A percentile compares a stretch with the other conserved stretches of the same genome.
phyloP scores from a whole-genome alignment of 64 coral and sea anemone genomes.

The Porites lutea region DNA sequence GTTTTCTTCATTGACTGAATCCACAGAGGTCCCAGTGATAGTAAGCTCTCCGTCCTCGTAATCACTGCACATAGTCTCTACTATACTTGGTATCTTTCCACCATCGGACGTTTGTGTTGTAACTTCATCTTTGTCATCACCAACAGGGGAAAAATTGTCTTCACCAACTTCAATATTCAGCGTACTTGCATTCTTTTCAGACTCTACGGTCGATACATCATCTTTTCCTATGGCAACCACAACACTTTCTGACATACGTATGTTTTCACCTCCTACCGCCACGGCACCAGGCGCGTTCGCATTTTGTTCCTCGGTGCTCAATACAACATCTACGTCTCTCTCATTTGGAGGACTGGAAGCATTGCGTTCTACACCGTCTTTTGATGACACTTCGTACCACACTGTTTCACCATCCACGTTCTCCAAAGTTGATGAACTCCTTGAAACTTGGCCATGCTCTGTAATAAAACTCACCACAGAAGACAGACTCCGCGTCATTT shows the following conservation, averaged over 20 bases:
- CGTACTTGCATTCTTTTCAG: not conserved
- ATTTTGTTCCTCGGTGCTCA: not conserved
- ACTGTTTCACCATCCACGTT: not conserved
- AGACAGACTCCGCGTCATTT: conserved; percentile 46
- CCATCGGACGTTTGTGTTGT: not conserved
- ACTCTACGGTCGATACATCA: not conserved
- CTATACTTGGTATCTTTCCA: not conserved
- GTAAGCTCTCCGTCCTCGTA: not conserved
- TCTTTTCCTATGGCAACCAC: not conserved
- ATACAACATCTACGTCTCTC: not conserved
- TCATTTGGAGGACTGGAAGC: no score
- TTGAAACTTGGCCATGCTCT: not conserved
- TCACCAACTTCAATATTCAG: not conserved
- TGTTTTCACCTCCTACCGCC: not conserved
- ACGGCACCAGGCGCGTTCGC: not conserved
- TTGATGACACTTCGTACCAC: not conserved
- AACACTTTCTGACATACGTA: not conserved
- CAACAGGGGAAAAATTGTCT: not conserved
- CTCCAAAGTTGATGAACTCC: not conserved
- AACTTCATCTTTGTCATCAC: not conserved
- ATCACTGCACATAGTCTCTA: not conserved
- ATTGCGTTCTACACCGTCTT: not conserved
- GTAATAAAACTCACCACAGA: conserved; percentile 18
- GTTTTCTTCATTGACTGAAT: conserved; percentile 21
- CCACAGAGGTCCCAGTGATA: not conserved